A percentile compares a stretch with the other conserved stretches of the same genome.
phyloP scores from a whole-genome alignment of 2,797 vertebrate species.

The Sparus aurata region DNA sequence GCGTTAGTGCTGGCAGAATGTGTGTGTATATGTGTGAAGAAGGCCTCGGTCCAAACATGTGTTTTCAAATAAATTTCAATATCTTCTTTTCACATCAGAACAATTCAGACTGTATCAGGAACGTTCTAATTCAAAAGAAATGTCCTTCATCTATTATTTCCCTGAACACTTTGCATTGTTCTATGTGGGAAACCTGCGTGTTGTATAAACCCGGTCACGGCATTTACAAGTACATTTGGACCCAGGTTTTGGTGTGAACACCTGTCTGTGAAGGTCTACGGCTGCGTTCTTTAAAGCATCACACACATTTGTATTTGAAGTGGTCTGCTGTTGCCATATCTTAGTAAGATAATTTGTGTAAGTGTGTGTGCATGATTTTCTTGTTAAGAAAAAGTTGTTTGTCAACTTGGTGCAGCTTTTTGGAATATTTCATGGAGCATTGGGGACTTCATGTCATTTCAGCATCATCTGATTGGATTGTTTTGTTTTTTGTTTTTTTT shows the following conservation, averaged over 20 bases:
- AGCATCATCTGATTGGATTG: slow-evolving; percentile 5
- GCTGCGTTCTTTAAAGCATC: slow-evolving; percentile 53
- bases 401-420: slow-evolving; percentile 36
- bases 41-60: slow-evolving; percentile 57
- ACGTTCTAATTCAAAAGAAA: background rate
- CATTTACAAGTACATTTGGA: slow-evolving; percentile 63
- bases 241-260: slow-evolving; percentile 52
- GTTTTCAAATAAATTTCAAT: slow-evolving; percentile 48
- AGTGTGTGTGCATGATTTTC: slow-evolving; percentile 54
- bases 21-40: slow-evolving; percentile 53
- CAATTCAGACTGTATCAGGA: slow-evolving; percentile 24
- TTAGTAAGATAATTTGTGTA: slow-evolving; percentile 12
- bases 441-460: slow-evolving; percentile 14
- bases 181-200: background rate
- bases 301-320: slow-evolving; percentile 42
- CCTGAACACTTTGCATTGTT: slow-evolving; percentile 34
- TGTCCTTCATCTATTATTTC: background rate
- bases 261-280: slow-evolving; percentile 37
- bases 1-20: slow-evolving; percentile 59
- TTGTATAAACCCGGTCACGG: background rate
- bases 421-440: background rate
- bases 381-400: slow-evolving; percentile 10
- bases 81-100: background rate
- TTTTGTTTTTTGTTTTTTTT: background rate
- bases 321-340: slow-evolving; percentile 36